Evolutionary conservation across 2,113 vertebrate species (phyloP), one percentile per base, ranked within the genome.

Genomic region (Trichechus manatus): DNA sequence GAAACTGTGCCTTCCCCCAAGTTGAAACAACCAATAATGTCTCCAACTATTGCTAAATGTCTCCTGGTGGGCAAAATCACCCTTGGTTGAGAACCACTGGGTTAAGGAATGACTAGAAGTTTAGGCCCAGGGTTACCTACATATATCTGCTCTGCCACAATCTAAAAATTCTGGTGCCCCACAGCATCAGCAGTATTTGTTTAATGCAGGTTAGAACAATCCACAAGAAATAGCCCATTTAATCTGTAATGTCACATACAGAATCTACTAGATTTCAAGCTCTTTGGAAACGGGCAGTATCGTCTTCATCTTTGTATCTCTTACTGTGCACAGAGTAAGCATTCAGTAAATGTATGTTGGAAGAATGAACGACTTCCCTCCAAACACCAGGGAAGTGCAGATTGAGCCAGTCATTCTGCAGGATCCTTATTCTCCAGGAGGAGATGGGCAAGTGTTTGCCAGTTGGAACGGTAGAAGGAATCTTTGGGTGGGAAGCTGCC

Each of bases 401-500:
- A 63, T 47, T 5, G 27, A 92, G 77, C 81, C 61, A 75, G 61
- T 75, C 72, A 50, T 64, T 95, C 68, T 68, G 79, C 31, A 23
- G 27, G n/a, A 80, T 87, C 66, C 78, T 91, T 81, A 63, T 79
- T 89, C 87, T 95, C 82, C n/a, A 44, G 61, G 68, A 97, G 96
- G 97, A 97, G 95, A 97, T 80, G 91, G 94, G 92, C 47, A 85
- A 89, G 20, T 15, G 31, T 88, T 91, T 96, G 96, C 96, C 97
- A 96, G 78, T 95, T 98, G 97, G 97, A 97, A 89, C 61, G 50
- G 56, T 47, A 78, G 84, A 93, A 97, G 92, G 97, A 98, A 98
- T 97, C 92, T 97, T 97, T 92, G 93, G 92, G 92, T 95, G 90
- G 94, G 95, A 96, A 77, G 50, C 85, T 95, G 89, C 87, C 85